phyloP scores from a whole-genome alignment of 2,888 invertebrate species.

The Eugnorisma glareosa region DNA sequence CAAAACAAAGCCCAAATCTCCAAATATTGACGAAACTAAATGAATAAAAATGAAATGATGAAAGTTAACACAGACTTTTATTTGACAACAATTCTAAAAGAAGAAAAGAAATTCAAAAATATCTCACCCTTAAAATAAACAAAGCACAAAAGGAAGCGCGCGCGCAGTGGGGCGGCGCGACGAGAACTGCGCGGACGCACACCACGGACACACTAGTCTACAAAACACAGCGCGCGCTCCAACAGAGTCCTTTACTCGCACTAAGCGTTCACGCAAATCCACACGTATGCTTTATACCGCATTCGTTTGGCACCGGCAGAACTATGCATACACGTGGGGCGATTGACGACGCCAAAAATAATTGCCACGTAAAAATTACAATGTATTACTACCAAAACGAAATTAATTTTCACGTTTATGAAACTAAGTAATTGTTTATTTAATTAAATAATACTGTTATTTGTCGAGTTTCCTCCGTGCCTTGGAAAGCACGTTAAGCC shows the following conservation, averaged over 20 bases:
- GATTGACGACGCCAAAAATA: constrained; percentile 54
- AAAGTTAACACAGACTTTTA: background rate
- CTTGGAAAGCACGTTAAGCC: no score
- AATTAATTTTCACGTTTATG: constrained; percentile 47
- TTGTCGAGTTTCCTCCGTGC: no score
- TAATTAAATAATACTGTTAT: background rate
- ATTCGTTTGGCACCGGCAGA: constrained; percentile 50
- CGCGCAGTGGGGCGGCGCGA: constrained; percentile 57
- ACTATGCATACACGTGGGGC: constrained; percentile 57
- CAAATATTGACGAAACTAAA: background rate
- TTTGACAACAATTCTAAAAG: background rate
- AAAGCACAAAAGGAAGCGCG: constrained; percentile 56
- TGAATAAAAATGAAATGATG: background rate
- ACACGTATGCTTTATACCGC: constrained; percentile 51
- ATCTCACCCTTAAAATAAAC: constrained; percentile 59
- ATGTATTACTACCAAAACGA: constrained; percentile 47
- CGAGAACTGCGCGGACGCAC: constrained; percentile 61
- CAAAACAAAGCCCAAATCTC: background rate
- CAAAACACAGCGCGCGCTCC: constrained; percentile 32
- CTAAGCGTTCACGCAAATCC: constrained; percentile 51
- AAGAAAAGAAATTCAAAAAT: constrained; percentile 31
- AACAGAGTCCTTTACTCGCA: constrained; percentile 58
- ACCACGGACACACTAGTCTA: constrained; percentile 8
- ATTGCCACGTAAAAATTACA: constrained; percentile 60
- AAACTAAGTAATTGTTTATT: constrained; percentile 24